Evolutionary conservation across 2,888 invertebrate species (phyloP).

Genomic region (Diloba caeruleocephala): DNA sequence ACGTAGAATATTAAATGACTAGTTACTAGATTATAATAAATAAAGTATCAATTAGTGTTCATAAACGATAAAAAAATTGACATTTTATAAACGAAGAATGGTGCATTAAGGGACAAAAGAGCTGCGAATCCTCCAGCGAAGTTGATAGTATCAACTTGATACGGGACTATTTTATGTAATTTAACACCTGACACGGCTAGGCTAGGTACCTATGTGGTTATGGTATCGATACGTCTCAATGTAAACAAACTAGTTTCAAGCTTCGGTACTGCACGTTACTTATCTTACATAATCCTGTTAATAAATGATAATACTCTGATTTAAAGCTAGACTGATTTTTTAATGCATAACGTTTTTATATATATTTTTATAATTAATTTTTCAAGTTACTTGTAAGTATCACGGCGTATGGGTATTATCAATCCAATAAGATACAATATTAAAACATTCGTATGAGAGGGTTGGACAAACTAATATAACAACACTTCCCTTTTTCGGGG

Average conservation of each 20-base stretch:
- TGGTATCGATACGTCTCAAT: slow-evolving; percentile 66
- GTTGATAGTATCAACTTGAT: too few species aligned
- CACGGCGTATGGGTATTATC: slow-evolving; percentile 11
- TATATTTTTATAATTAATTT: too few species aligned
- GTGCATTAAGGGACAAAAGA: slow-evolving; percentile 9
- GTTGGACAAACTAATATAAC: slow-evolving; percentile 76
- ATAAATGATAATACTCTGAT: slow-evolving; percentile 16
- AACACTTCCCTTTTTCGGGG: slow-evolving; percentile 79
- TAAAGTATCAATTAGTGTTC: too few species aligned
- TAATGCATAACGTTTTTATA: too few species aligned
- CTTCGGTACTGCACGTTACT: slow-evolving; percentile 49
- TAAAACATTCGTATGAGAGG: slow-evolving; percentile 47
- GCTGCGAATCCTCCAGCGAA: slow-evolving; percentile 25
- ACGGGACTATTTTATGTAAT: slow-evolving; percentile 67
- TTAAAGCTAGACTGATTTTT: not conserved
- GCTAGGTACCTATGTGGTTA: slow-evolving; percentile 60
- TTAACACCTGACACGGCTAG: slow-evolving; percentile 70
- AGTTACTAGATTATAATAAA: too few species aligned
- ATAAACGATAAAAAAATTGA: too few species aligned
- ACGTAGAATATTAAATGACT: too few species aligned
- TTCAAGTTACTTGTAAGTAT: too few species aligned
- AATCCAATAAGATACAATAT: slow-evolving; percentile 21
- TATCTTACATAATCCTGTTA: slow-evolving; percentile 48
- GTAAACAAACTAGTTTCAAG: slow-evolving; percentile 70
- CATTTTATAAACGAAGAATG: too few species aligned